These are phyloP conservation scores for Cryptoblepharus egeriae DNA, from an alignment of 2,797 vertebrate genomes.

Conservation along the genomic window DNA sequence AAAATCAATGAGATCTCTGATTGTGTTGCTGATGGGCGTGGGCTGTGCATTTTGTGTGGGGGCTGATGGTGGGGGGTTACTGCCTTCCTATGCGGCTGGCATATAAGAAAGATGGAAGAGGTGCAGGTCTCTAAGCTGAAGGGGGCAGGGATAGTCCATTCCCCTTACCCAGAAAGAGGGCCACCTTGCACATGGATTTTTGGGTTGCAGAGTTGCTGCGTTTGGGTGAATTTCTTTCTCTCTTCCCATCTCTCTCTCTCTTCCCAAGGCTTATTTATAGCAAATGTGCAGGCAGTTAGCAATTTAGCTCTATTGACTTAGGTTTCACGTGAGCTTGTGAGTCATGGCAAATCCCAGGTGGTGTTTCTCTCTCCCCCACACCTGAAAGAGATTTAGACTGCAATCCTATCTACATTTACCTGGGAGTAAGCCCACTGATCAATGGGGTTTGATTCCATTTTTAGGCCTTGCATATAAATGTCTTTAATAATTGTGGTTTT, in stretches of 20 bases:
- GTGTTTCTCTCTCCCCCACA: no score
- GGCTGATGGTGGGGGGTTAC: no score
- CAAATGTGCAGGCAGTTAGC: not conserved
- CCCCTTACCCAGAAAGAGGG: not conserved
- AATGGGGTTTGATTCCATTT: no score
- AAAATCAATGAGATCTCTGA: not conserved
- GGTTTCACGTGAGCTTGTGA: not conserved
- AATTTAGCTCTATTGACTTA: not conserved
- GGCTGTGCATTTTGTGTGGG: not conserved
- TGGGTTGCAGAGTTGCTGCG: not conserved
- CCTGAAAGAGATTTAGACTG: no score
- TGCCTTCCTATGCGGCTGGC: not conserved
- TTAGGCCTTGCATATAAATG: no score
- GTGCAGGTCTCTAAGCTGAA: no score
- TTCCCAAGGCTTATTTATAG: no score
- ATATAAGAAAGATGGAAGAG: not conserved
- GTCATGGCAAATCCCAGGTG: not conserved
- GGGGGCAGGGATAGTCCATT: no score
- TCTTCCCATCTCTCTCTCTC: no score
- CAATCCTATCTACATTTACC: no score
- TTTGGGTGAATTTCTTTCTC: not conserved
- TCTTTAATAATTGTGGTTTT: not conserved
- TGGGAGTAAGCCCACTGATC: no score
- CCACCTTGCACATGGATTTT: not conserved
- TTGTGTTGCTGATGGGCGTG: not conserved